phyloP scores from a whole-genome alignment of 2,888 invertebrate species.

The Ophion obscuratus region DNA sequence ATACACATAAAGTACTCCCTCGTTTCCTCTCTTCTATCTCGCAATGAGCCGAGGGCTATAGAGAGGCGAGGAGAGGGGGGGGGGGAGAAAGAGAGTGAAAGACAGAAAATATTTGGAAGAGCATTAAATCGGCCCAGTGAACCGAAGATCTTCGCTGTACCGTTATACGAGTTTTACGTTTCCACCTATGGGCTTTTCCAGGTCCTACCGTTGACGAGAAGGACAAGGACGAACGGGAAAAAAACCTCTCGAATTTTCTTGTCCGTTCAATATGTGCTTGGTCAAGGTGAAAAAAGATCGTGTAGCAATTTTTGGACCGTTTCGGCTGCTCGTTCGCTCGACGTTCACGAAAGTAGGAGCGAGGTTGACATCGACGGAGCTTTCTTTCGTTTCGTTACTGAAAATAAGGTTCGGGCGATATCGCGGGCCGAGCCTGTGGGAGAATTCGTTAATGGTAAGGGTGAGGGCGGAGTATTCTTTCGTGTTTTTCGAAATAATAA shows the following conservation, averaged over 20 bases:
- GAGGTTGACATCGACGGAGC: too few relatives aligned
- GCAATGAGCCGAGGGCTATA: neutral
- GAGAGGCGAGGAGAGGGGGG: neutral
- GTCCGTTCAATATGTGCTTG: neutral
- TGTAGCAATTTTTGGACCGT: neutral
- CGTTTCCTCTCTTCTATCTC: slow-evolving; percentile 9
- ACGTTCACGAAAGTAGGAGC: neutral
- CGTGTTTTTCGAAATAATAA: too few relatives aligned
- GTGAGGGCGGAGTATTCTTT: too few relatives aligned
- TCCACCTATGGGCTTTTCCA: neutral
- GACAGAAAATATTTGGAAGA: slow-evolving; percentile 20
- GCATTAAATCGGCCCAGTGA: slow-evolving; percentile 8
- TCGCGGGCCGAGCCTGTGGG: too few relatives aligned
- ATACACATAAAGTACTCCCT: neutral
- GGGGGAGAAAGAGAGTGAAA: neutral
- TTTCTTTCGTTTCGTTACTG: too few relatives aligned
- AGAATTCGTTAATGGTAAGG: too few relatives aligned
- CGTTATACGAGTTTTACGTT: neutral
- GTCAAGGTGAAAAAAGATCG: neutral
- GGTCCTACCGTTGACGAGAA: too few relatives aligned
- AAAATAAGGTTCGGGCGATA: too few relatives aligned
- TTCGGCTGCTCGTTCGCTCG: neutral
- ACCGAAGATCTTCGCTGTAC: neutral
- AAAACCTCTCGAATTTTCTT: neutral
- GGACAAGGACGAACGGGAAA: neutral